These are phyloP conservation scores for Adelognathus sp. DNA, from an alignment of 2,888 invertebrate species.

Conservation along the genomic window DNA sequence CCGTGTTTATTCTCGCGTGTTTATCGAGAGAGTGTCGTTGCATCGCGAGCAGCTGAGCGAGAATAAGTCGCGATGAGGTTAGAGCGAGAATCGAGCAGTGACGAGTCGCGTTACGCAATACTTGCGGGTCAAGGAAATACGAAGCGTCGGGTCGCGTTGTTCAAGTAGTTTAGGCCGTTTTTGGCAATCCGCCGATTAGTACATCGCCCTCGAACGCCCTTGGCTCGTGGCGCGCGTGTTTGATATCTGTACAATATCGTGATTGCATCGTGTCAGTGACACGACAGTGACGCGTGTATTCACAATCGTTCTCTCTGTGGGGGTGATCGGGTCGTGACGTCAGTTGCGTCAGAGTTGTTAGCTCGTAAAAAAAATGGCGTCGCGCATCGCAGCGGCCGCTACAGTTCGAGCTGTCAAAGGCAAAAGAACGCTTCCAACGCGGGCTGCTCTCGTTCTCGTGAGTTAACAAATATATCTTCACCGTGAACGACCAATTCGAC, in stretches of 20 bases:
- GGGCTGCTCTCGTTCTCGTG: conserved; percentile 91
- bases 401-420: conserved; percentile 94
- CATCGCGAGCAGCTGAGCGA: not conserved
- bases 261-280: not conserved
- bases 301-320: too few species aligned
- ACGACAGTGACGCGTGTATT: too few species aligned
- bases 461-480: conserved; percentile 62
- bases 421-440: conserved; percentile 89
- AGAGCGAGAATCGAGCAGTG: not conserved
- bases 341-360: not conserved
- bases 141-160: not conserved
- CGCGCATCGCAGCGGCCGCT: conserved; percentile 91
- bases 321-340: conserved; percentile 14
- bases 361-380: conserved; percentile 85
- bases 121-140: not conserved
- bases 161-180: not conserved
- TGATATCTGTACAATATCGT: not conserved
- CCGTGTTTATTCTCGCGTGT: not conserved
- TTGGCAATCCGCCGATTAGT: conserved; percentile 10
- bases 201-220: conserved; percentile 30
- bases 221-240: not conserved
- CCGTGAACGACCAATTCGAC: not conserved
- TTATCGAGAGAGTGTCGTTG: not conserved
- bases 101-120: conserved; percentile 4
- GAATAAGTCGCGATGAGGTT: not conserved